Evolutionary conservation across 1,140 invertebrate species (phyloP), one percentile per base, ranked within the genome.

Genomic region (Sarcophaga peregrina): DNA sequence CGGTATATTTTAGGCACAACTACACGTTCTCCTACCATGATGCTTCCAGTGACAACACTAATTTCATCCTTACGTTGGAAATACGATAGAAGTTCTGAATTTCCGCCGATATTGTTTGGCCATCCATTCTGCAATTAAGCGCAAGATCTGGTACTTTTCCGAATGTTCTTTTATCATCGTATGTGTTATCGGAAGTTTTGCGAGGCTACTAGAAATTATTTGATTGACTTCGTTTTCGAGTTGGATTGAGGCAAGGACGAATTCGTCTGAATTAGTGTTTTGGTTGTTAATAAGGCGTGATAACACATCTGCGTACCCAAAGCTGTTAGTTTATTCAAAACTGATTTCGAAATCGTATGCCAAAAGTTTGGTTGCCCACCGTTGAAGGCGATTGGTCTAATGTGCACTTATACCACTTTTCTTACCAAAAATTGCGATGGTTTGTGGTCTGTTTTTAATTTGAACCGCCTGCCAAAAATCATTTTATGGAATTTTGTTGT

Each of bases 1-100:
- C 86, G 88, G 58, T 91, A 82, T 20, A 52, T 80, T 72, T 82
- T n/a, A 1, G 92, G 92, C 37, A 92, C 88, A 8, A 83, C 52
- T 15, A 83, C 48, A 84, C 85, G 80, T 37, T 87, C 47, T 15
- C 58, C 58, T 8, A 52, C 47, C n/a, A 83, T 25, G 20, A 83
- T 52, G 46, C 76, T 74, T 11, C 80, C 78, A 73, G 72, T 52
- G 8, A 25, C 8, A 50, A 73, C 13, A 58, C 52, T 58, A 58
- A 58, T 58, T 48, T 15, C 37, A 8, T 75, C 13, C 11, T 45
- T 72, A 15, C 72, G 68, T 47, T 50, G 58, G 45, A 58, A 58
- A 58, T 58, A 13, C 52, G 52, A 58, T 58, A 11, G 52, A n/a
- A 78, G n/a, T 78, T 54, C 74, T n/a, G 15, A 7, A 72, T 20